Percentiles rank a stretch among this genome's conserved stretches.
Conservation (phyloP, 2,888 invertebrate genomes). For the Homarus gammarus region DNA sequence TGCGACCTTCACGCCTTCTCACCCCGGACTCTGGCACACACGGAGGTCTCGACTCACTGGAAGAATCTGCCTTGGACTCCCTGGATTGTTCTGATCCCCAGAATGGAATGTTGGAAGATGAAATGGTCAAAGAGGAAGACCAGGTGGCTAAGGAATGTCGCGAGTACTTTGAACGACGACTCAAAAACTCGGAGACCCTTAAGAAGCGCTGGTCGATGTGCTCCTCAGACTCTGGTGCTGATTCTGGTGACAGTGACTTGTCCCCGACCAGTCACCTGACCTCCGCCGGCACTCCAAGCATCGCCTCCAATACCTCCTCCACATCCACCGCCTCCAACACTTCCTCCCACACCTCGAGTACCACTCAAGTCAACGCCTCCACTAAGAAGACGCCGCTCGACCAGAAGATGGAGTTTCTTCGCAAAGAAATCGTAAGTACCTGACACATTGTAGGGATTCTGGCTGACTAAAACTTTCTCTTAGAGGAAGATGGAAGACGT, state of each 20-base stretch:
- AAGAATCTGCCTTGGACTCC: constrained; percentile 47
- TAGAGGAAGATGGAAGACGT: not conserved
- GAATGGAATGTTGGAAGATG: not conserved
- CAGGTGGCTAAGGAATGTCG: constrained; percentile 58
- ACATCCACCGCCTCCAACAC: not conserved
- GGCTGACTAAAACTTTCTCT: not conserved
- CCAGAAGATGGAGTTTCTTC: constrained; percentile 66
- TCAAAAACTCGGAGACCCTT: constrained; percentile 63
- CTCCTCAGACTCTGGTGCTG: constrained; percentile 57
- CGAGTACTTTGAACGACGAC: constrained; percentile 61
- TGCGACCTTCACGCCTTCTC: constrained; percentile 31
- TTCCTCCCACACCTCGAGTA: not conserved
- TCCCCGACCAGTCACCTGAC: not conserved
- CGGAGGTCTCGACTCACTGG: constrained; percentile 47
- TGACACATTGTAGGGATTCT: not conserved
- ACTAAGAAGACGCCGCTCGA: constrained; percentile 56
- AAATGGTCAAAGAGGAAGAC: constrained; percentile 30
- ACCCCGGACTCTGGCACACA: constrained; percentile 57
- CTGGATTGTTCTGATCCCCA: constrained; percentile 32
- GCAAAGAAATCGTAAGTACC: constrained; percentile 71
- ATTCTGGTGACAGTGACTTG: constrained; percentile 56
- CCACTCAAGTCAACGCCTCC: not conserved
- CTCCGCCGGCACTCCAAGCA: not conserved
- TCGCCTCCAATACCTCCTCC: not conserved
- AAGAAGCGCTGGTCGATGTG: constrained; percentile 66